Base-by-base conservation (phyloP, 2,797 vertebrate species). In the Mionectes olivaceus region DNA sequence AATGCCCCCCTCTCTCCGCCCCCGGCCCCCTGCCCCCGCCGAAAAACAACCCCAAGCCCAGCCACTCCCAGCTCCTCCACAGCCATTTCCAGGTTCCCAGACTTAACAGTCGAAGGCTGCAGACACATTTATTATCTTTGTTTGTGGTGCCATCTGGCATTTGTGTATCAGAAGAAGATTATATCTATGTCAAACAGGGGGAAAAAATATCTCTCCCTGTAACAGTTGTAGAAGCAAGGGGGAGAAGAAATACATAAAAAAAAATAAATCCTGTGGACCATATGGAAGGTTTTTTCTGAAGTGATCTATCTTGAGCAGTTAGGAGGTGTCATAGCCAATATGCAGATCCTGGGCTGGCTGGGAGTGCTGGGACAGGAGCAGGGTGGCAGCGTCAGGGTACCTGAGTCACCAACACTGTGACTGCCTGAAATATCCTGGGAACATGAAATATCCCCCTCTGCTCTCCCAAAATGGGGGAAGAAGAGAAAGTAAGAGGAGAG, bases 101-200 rank as follows among this genome's bases (percentile, higher is more conserved):
- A 95, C 95, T 97, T 91, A 83, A 90, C 88, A 90, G 85, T 88
- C 5, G 41, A 89, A 94, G 87, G 94, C 89, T 95, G 89, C 89
- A 91, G 95, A 95, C 91, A 95, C 83, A 93, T 95, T 96, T 95
- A 95, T 96, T 95, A 91, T 96, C 91, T 93, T 94, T 95, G 93
- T 95, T 91, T 91, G 80, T 80, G 50, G 10, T 94, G 94, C 96
- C 96, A 96, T 96, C 96, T 97, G 96, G 96, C 94, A 96, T 95
- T 96, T 95, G 87, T 95, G 91, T 95, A 93, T 95, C 94, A 95
- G 77, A 77, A 90, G 93, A 92, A 91, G 92, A 96, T 94, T 95
- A 95, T 88, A 94, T 95, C 83, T 96, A 46, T 96, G 92, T 96
- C 94, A 95, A 96, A 94, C 55, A 74, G 71, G 85, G 92, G 90